These are phyloP conservation scores for Ailuropoda melanoleuca DNA, from an alignment of 2,113 vertebrate species.

Conservation along the genomic window DNA sequence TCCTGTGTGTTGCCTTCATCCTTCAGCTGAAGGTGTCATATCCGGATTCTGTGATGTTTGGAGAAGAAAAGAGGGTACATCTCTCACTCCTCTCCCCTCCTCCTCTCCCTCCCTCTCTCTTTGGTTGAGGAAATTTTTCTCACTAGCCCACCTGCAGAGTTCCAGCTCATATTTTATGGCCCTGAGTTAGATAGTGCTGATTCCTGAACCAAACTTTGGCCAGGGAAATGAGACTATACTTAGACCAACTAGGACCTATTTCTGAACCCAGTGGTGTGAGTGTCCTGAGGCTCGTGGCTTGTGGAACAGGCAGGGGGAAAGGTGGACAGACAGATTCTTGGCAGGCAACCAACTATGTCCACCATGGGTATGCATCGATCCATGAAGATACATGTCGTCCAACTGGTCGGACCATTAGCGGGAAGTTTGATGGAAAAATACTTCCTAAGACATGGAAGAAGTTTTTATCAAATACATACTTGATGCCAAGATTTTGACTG, in stretches of 20 bases:
- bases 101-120: neutral
- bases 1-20: neutral
- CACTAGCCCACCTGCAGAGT: neutral
- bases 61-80: neutral
- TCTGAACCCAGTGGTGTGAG: neutral
- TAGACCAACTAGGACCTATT: neutral
- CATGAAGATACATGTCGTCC: neutral
- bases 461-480: neutral
- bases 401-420: neutral
- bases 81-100: neutral
- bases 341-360: neutral
- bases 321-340: neutral
- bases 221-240: neutral
- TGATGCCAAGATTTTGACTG: neutral
- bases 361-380: neutral
- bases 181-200: neutral
- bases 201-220: neutral
- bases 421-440: neutral
- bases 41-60: neutral
- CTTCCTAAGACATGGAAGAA: neutral
- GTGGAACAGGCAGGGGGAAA: neutral
- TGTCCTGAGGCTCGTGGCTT: neutral
- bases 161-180: neutral
- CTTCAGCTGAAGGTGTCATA: neutral
- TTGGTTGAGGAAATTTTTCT: neutral